Evolutionary conservation across 2,113 vertebrate genomes (phyloP).

Genomic region (Synodontis membranacea): DNA sequence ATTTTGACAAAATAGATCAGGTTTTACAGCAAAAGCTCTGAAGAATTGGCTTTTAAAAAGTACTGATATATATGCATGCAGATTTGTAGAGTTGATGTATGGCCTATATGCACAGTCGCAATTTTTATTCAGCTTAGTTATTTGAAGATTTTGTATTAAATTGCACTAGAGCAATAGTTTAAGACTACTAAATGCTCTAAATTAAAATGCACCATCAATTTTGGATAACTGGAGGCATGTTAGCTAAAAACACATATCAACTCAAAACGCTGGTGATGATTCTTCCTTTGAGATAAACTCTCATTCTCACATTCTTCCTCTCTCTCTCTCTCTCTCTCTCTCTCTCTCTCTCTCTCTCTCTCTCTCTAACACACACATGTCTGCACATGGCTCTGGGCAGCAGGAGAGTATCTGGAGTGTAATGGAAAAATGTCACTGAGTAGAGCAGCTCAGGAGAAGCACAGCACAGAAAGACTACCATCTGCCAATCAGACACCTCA

Average conservation of each 20-base stretch:
- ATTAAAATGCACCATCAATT: neutral
- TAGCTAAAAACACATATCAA: neutral
- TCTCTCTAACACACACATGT: neutral
- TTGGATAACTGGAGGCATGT: neutral
- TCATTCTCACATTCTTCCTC: constrained; percentile 17
- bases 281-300: constrained; percentile 19
- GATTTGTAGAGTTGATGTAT: neutral
- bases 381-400: constrained; percentile 38
- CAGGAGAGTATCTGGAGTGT: constrained; percentile 38
- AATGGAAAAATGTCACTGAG: constrained; percentile 47
- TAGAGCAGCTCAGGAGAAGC: constrained; percentile 25
- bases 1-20: neutral
- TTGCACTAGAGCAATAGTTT: neutral
- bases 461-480: constrained; percentile 13
- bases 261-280: neutral
- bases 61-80: neutral
- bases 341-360: too few species aligned
- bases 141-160: neutral
- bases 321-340: neutral
- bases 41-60: neutral
- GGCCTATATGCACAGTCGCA: neutral
- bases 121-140: constrained; percentile 7
- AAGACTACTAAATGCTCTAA: too few species aligned
- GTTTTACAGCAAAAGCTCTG: neutral
- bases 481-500: constrained; percentile 37